Evolutionary conservation across 2,888 invertebrate species (phyloP).

Genomic region (Luperina nickerlii): DNA sequence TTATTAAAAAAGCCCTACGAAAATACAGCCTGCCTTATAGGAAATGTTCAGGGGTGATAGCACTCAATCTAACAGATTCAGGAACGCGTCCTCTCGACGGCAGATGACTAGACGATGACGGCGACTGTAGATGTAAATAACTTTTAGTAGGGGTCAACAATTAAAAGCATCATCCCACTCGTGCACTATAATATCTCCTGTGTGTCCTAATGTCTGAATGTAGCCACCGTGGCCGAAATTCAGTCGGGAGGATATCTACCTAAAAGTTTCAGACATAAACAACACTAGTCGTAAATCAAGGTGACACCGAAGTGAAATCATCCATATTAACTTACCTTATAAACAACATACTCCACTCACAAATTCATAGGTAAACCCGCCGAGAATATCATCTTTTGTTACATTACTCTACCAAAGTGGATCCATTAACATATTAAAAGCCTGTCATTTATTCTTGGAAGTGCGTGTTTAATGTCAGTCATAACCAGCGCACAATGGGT

Average conservation of each 20-base stretch:
- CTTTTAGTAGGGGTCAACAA: neutral
- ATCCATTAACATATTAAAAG: constrained; percentile 64
- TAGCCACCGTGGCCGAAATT: neutral
- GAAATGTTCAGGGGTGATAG: neutral
- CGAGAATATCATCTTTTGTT: constrained; percentile 37
- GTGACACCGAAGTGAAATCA: neutral
- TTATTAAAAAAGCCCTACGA: neutral
- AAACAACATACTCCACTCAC: neutral
- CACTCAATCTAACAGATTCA: too few species aligned
- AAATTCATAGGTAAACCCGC: constrained; percentile 24
- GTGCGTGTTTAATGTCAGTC: constrained; percentile 53
- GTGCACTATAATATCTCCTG: neutral
- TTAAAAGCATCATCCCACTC: neutral
- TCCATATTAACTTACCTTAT: neutral
- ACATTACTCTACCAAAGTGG: too few species aligned
- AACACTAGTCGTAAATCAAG: neutral
- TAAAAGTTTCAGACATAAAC: neutral
- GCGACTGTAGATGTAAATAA: neutral
- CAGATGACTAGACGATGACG: too few species aligned
- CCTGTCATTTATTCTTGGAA: constrained; percentile 59
- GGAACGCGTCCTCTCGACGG: too few species aligned
- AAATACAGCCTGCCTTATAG: neutral
- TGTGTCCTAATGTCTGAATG: too few species aligned
- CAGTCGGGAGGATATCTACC: neutral
- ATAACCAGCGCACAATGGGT: constrained; percentile 38